Evolutionary conservation across 2,113 vertebrate genomes (phyloP).

Genomic region (Lycocorax pyrrhopterus): DNA sequence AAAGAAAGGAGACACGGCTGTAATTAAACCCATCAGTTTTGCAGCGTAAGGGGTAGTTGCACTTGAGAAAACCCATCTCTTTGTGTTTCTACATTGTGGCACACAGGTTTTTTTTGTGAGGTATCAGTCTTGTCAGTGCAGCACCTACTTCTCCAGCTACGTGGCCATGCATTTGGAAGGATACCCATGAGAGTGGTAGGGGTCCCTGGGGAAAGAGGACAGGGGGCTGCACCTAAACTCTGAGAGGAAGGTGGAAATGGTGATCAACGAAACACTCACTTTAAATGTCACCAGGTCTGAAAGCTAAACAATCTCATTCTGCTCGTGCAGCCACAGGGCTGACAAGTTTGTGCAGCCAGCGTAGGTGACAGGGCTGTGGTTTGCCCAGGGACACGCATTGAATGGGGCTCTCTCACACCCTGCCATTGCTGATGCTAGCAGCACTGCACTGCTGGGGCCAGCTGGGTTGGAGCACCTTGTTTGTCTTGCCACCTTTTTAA

Average conservation of each 20-base stretch:
- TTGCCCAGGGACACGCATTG: accelerated
- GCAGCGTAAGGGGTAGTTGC: accelerated
- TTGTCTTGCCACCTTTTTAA: not conserved
- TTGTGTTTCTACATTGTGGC: not conserved
- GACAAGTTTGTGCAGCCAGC: not conserved
- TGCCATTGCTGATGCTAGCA: not conserved
- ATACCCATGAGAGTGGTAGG: not conserved
- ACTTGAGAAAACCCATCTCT: not conserved
- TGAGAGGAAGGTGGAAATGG: not conserved
- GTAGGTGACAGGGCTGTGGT: accelerated
- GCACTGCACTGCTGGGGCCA: not conserved
- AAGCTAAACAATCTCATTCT: not conserved
- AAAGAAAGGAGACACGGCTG: not conserved
- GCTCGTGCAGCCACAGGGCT: accelerated
- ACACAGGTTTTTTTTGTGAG: not conserved
- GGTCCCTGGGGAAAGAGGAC: not conserved
- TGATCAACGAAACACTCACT: not conserved
- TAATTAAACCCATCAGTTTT: not conserved
- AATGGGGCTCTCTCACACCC: not conserved
- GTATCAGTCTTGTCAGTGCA: not conserved
- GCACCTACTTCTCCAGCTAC: accelerated
- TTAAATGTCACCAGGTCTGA: not conserved
- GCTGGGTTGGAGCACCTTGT: not conserved
- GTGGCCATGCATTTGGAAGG: not conserved
- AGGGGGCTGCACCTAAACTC: not conserved